A percentile compares a stretch with the other conserved stretches of the same genome.
These are phyloP conservation scores for Eubasilissa regina DNA, from an alignment of 1,140 invertebrate genomes.

Conservation along the genomic window DNA sequence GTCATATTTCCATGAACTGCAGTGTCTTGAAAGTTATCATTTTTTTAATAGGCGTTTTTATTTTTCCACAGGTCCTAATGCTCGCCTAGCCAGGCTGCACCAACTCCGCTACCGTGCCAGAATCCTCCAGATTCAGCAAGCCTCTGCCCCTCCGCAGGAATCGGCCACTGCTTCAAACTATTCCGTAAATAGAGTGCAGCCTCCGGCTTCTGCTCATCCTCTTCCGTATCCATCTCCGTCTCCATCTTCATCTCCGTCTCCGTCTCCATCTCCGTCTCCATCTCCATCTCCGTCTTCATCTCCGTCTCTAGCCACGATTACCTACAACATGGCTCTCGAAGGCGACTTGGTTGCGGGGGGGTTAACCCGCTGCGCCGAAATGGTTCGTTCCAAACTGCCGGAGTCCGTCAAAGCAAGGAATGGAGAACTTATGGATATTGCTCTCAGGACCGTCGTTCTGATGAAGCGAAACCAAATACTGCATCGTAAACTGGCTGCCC, in stretches of 20 bases:
- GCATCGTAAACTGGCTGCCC: conserved; percentile 66
- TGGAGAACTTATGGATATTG: conserved; percentile 67
- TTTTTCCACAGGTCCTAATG: conserved; percentile 19
- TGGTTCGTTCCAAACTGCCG: neutral
- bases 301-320: too few relatives aligned
- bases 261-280: neutral
- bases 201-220: neutral
- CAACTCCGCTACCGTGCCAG: conserved; percentile 4
- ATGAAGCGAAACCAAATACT: conserved; percentile 69
- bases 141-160: neutral
- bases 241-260: too few relatives aligned
- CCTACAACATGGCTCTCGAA: neutral
- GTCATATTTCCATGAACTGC: too few relatives aligned
- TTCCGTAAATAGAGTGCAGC: neutral
- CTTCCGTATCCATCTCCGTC: neutral
- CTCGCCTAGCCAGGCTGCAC: neutral
- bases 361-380: neutral
- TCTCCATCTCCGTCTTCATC: neutral
- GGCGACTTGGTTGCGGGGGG: neutral
- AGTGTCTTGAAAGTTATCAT: too few relatives aligned
- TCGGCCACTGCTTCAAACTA: neutral
- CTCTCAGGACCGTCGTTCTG: conserved; percentile 69
- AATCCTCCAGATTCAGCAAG: conserved; percentile 12
- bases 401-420: conserved; percentile 31
- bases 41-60: too few relatives aligned